phyloP scores from a whole-genome alignment of 2,888 invertebrate species.

The Phrixothrix hirtus region DNA sequence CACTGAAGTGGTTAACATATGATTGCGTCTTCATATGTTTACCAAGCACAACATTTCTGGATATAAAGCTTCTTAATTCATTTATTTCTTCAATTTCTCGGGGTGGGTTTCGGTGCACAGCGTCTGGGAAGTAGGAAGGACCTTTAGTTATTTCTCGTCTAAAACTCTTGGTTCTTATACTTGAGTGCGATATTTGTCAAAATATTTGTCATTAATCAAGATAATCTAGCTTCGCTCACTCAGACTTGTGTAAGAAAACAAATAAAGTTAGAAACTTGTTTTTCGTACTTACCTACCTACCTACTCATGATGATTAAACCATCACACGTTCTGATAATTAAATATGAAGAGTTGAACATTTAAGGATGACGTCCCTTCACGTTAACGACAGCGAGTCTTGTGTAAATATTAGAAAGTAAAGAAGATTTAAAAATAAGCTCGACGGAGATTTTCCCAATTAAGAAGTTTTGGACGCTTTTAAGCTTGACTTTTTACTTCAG shows the following conservation, averaged over 20 bases:
- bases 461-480: constrained; percentile 34
- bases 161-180: constrained; percentile 29
- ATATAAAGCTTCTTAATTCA: too few species aligned
- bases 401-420: constrained; percentile 30
- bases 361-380: constrained; percentile 11
- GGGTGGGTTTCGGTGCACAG: too few species aligned
- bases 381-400: constrained; percentile 16
- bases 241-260: constrained; percentile 51
- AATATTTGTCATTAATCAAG: constrained; percentile 57
- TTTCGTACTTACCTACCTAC: constrained; percentile 45
- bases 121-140: constrained; percentile 7
- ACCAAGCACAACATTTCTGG: constrained; percentile 15
- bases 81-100: too few species aligned
- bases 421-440: constrained; percentile 33
- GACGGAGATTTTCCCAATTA: constrained; percentile 42
- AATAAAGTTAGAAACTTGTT: constrained; percentile 49
- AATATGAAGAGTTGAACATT: constrained; percentile 42
- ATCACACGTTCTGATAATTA: constrained; percentile 53
- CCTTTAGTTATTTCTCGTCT: constrained; percentile 23
- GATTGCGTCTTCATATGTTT: constrained; percentile 33
- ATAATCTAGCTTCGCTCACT: constrained; percentile 50
- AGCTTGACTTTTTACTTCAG: constrained; percentile 24
- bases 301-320: constrained; percentile 55
- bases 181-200: constrained; percentile 50
- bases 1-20: constrained; percentile 36